Evolutionary conservation across 1,140 invertebrate genomes (phyloP).

Genomic region (Apocrypta bakeri): DNA sequence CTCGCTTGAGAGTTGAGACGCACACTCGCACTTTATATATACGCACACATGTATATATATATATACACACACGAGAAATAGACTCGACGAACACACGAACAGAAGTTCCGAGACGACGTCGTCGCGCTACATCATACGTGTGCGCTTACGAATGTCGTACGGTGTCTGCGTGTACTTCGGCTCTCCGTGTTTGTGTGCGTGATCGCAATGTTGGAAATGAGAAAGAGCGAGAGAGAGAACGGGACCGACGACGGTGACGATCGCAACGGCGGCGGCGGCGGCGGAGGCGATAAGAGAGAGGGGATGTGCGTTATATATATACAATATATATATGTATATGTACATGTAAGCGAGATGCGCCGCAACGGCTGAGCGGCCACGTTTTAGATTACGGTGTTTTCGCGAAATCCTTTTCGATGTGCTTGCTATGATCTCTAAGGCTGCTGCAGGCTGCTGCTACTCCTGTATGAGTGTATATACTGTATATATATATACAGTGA

Average conservation of each 20-base stretch:
- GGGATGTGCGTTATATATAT: no score
- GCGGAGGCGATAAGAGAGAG: background rate
- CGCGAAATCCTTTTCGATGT: background rate
- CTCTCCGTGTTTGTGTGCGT: background rate
- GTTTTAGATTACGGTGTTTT: slow-evolving; percentile 30
- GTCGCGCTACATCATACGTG: background rate
- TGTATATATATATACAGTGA: no score
- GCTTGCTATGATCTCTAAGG: no score
- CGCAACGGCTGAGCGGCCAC: slow-evolving; percentile 15
- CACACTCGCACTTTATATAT: background rate
- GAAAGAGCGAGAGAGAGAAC: background rate
- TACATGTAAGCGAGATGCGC: background rate
- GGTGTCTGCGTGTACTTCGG: background rate
- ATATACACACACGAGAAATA: background rate
- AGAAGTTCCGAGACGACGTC: background rate
- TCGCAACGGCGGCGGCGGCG: background rate
- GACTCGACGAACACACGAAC: background rate
- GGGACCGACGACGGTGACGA: background rate
- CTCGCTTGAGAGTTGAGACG: no score
- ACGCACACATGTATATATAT: no score
- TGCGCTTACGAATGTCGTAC: background rate
- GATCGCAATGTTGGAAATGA: background rate
- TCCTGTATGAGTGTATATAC: no score
- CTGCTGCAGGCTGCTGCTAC: no score
- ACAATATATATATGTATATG: background rate